These are phyloP conservation scores for Lymantria dispar DNA, from an alignment of 2,888 invertebrate genomes.

Conservation along the genomic window DNA sequence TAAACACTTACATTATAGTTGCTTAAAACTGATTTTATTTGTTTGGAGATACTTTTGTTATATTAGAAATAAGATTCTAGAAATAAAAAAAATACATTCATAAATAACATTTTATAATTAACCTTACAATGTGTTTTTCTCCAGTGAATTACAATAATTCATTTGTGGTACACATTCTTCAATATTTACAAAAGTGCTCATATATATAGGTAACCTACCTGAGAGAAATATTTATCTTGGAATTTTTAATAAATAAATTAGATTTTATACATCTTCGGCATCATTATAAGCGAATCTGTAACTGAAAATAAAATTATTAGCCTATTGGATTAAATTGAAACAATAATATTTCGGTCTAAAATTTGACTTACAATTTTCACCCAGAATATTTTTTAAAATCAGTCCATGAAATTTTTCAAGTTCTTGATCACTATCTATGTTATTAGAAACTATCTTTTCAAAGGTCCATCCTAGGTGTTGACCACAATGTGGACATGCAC, in stretches of 20 bases:
- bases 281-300: slow-evolving; percentile 80
- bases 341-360: neutral
- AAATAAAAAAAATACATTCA: slow-evolving; percentile 31
- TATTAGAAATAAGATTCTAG: slow-evolving; percentile 18
- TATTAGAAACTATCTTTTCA: slow-evolving; percentile 56
- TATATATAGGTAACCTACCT: no score
- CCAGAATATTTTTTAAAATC: slow-evolving; percentile 69
- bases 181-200: neutral
- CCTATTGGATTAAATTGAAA: neutral
- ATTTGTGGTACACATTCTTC: neutral
- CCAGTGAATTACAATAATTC: neutral
- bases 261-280: slow-evolving; percentile 76
- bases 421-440: slow-evolving; percentile 37
- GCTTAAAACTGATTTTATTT: slow-evolving; percentile 14
- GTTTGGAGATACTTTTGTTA: slow-evolving; percentile 32
- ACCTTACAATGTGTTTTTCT: slow-evolving; percentile 2
- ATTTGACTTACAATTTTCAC: slow-evolving; percentile 74
- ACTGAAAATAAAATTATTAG: slow-evolving; percentile 60
- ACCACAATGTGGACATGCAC: slow-evolving; percentile 83
- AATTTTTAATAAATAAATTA: slow-evolving; percentile 23
- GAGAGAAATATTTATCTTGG: no score
- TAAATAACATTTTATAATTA: slow-evolving; percentile 20
- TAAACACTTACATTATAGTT: slow-evolving; percentile 16
- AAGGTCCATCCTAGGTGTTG: slow-evolving; percentile 85
- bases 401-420: slow-evolving; percentile 67